Base-by-base conservation (phyloP, 2,797 vertebrate genomes). In the Natrix natrix region DNA sequence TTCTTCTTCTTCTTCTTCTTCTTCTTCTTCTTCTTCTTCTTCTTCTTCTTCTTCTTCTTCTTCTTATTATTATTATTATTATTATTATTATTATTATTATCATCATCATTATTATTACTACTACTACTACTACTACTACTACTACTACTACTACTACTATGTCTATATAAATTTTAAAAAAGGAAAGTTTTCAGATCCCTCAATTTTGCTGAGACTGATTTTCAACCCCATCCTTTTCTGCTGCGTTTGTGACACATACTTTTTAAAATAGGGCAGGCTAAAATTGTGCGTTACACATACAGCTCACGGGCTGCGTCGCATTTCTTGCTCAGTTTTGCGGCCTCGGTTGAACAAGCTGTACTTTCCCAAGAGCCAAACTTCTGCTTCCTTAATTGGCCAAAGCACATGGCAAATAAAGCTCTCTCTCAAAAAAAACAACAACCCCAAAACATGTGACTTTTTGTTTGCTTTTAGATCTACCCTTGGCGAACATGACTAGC, bases 361-460 rank as follows among this genome's bases (percentile, higher is more conserved):
- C 28, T 28, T 90, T 8, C 63, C 26, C n/a, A 87, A 78, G 66
- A 86, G 55, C 3, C 20, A 61, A 94, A 93, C 66, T 52, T 90
- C 66, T 91, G 88, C 92, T 94, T 93, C 89, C 83, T 93, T 93
- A 52, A 66, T 16, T 66, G 78, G 56, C 56, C 89, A 88, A 78
- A 88, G 88, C 91, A 94, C 91, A 91, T 78, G 90, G 59, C 91
- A 87, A 83, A 91, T 91, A 93, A 60, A 90, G 78, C 90, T 92
- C 54, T 63, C 87, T 43, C 43, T 43, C 43, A 48, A 90, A 12
- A 20, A 92, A 95, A 93, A 17, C 89, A 95, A 94, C 66, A 93
- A 94, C 55, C 32, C 32, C 32, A 37, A 37, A 57, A 57, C 0
- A 57, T 8, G 59, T 60, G 2, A 55, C 17, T 14, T 94, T 92